These are phyloP conservation scores for Brachionus rotundiformis DNA, from an alignment of 1,140 invertebrate species.

Conservation along the genomic window DNA sequence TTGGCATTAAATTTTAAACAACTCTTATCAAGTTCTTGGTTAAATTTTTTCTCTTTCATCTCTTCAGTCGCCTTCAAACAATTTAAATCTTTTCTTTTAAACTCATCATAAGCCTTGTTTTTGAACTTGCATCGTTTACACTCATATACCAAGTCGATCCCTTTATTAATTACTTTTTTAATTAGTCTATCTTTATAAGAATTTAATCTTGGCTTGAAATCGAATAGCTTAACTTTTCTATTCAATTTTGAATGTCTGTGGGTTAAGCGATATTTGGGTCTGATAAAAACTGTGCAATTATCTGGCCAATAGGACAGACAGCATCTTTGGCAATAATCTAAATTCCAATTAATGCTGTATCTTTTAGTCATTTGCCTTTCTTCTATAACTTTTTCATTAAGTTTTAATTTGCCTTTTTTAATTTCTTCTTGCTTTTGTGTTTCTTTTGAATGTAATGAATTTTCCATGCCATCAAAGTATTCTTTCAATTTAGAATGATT, in stretches of 20 bases:
- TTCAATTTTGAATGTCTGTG: slow-evolving; percentile 3
- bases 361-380: slow-evolving; percentile 10
- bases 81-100: slow-evolving; percentile 11
- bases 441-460: not conserved
- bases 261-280: not conserved
- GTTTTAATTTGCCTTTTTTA: not conserved
- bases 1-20: not conserved
- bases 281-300: slow-evolving; percentile 36
- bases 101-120: not conserved
- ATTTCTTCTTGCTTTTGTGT: not conserved
- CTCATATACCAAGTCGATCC: slow-evolving; percentile 34
- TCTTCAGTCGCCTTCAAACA: not conserved
- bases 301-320: slow-evolving; percentile 21
- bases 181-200: slow-evolving; percentile 9
- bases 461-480: slow-evolving; percentile 26
- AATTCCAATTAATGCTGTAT: slow-evolving; percentile 30
- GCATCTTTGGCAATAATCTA: slow-evolving; percentile 17
- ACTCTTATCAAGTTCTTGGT: not conserved
- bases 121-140: slow-evolving; percentile 28
- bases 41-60: slow-evolving; percentile 23
- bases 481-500: slow-evolving; percentile 7
- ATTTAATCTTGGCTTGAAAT: slow-evolving; percentile 6
- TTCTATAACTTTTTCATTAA: slow-evolving; percentile 46
- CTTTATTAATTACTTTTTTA: slow-evolving; percentile 39
- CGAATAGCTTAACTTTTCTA: not conserved